Evolutionary conservation across 2,113 vertebrate genomes (phyloP).

Genomic region (Sardina pilchardus): DNA sequence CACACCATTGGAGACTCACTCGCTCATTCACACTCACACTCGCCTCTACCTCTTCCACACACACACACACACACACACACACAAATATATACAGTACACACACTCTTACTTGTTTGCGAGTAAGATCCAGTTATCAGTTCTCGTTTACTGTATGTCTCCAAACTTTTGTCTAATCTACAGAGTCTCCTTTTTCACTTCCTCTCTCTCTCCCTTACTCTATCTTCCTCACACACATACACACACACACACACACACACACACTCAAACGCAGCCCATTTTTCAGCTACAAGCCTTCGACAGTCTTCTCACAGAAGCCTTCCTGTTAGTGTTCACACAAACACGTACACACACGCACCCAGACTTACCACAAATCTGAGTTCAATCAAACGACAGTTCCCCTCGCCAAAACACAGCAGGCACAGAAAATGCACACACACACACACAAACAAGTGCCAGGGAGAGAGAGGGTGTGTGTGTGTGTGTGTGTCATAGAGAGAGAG

Average conservation of each 20-base stretch:
- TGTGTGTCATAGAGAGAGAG: neutral
- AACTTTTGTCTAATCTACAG: neutral
- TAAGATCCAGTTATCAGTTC: neutral
- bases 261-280: neutral
- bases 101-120: neutral
- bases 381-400: constrained; percentile 1
- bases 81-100: neutral
- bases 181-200: neutral
- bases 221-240: neutral
- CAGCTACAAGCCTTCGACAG: neutral
- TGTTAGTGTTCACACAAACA: neutral
- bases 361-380: constrained; percentile 16
- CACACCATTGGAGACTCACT: neutral
- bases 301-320: neutral
- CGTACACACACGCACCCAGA: neutral
- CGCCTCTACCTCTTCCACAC: neutral
- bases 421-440: neutral
- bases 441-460: neutral
- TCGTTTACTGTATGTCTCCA: neutral
- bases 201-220: neutral
- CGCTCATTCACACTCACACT: neutral
- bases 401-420: neutral
- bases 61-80: constrained; percentile 6
- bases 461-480: neutral
- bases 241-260: neutral